Percentiles rank a stretch among this genome's conserved stretches.
phyloP scores from a whole-genome alignment of 2,888 invertebrate genomes.

The Micoletzkya japonica region DNA sequence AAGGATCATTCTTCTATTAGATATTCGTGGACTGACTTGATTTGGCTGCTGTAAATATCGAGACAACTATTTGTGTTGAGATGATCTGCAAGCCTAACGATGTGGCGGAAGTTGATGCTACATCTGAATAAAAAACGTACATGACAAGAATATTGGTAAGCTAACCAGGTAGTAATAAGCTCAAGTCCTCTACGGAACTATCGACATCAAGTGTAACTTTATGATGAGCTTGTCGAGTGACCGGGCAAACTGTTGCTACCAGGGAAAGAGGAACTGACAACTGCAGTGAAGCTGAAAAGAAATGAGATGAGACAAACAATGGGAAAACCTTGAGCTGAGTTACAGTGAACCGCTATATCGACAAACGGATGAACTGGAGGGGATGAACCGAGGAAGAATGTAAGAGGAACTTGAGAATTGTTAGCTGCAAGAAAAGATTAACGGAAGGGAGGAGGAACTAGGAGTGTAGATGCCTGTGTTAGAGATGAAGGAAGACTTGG shows the following conservation, averaged over 20 bases:
- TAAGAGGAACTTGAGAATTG: neutral
- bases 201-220: conserved; percentile 13
- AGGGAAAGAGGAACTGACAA: conserved; percentile 4
- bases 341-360: conserved; percentile 1
- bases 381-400: conserved; percentile 17
- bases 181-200: neutral
- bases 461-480: conserved; percentile 13
- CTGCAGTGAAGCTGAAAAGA: neutral
- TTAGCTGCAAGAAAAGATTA: neutral
- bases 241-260: neutral
- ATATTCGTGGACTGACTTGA: conserved; percentile 14
- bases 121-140: conserved; percentile 6
- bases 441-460: neutral
- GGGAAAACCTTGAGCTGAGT: conserved; percentile 15
- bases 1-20: too few relatives aligned
- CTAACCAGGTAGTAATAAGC: conserved; percentile 7
- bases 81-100: conserved; percentile 11
- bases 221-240: conserved; percentile 12
- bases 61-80: conserved; percentile 5
- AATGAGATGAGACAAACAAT: neutral
- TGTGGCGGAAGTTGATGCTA: conserved; percentile 1
- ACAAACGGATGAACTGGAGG: conserved; percentile 18
- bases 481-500: neutral
- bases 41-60: conserved; percentile 15
- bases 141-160: neutral